A percentile compares a stretch with the other conserved stretches of the same genome.
phyloP scores from a whole-genome alignment of 2,797 vertebrate genomes.

The Onychomys arenicola region DNA sequence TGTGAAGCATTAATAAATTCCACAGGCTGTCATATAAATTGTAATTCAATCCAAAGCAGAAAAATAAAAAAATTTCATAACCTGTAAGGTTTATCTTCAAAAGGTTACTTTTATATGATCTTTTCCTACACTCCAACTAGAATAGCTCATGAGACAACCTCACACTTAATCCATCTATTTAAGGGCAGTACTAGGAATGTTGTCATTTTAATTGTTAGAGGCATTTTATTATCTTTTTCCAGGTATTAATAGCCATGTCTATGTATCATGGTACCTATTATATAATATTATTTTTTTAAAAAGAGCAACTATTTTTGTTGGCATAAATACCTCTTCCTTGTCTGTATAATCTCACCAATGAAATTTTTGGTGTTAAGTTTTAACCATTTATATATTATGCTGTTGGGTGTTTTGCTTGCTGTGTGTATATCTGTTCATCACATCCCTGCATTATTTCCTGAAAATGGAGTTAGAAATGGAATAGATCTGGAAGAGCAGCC shows the following conservation, averaged over 20 bases:
- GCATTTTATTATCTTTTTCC: background rate
- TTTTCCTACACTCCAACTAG: constrained; percentile 55
- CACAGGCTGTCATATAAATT: constrained; percentile 61
- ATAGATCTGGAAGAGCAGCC: background rate
- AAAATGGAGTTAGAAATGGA: background rate
- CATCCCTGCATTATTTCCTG: no score
- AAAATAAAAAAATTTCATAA: constrained; percentile 61
- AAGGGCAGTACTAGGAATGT: background rate
- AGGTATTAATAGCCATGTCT: background rate
- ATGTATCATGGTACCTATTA: background rate
- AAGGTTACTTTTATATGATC: constrained; percentile 63
- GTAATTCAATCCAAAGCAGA: constrained; percentile 70
- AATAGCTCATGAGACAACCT: constrained; percentile 25
- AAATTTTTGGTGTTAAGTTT: background rate
- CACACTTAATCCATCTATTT: background rate
- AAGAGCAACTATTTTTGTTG: background rate
- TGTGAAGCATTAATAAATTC: constrained; percentile 77
- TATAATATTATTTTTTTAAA: background rate
- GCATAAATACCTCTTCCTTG: background rate
- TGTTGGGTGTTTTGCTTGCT: background rate
- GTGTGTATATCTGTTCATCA: background rate
- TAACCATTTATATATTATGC: background rate
- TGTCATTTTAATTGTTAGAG: constrained; percentile 10
- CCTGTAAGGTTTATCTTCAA: constrained; percentile 58
- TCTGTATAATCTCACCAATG: background rate